Base-by-base conservation (phyloP, 2,888 invertebrate species). In the Eupithecia tripunctaria region DNA sequence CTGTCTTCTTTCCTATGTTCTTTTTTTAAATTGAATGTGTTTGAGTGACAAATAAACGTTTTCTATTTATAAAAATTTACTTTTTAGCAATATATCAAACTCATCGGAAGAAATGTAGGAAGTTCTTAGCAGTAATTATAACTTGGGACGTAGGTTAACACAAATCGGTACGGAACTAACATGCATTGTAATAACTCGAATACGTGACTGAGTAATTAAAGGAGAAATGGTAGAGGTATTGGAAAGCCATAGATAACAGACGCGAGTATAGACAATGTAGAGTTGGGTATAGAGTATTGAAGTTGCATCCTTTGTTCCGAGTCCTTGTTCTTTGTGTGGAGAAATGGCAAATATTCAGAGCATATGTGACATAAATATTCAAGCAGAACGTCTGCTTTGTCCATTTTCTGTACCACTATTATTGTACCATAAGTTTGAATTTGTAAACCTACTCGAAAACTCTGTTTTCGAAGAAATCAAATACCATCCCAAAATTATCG, bases 131-230 rank as follows among this genome's bases (percentile, higher is more conserved):
- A n/a, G 47, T 12, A 32, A 36, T 64, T 12, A 15, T 21, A 38
- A 32, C 63, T n/a, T 63, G 66, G 27, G 10, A 32, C 63, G 10
- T 63, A 70, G 27, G 10, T 43, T 65, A 32, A 66, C 70, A 60
- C 47, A 51, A 62, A 66, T 10, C 4, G 60, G 56, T 47, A 65
- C 41, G n/a, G 18, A 63, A 64, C 64, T 56, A 59, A 71, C 60
- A 66, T 59, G 64, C 66, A 67, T 68, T 71, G 56, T 71, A 64
- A 60, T 74, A 64, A 60, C 51, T 63, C 36, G 14, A 18, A 64
- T 71, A 71, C 74, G 74, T 74, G 74, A 71, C 71, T 66, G 56
- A 56, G 68, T 74, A 74, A 71, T 71, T 74, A 71, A n/a, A 62
- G 64, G 68, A 74, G 71, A 74, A 74, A 74, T 73, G 60, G 51